A percentile compares a stretch with the other conserved stretches of the same genome.
Conservation (phyloP, 2,888 invertebrate genomes). For the Erpobdella octoculata region DNA sequence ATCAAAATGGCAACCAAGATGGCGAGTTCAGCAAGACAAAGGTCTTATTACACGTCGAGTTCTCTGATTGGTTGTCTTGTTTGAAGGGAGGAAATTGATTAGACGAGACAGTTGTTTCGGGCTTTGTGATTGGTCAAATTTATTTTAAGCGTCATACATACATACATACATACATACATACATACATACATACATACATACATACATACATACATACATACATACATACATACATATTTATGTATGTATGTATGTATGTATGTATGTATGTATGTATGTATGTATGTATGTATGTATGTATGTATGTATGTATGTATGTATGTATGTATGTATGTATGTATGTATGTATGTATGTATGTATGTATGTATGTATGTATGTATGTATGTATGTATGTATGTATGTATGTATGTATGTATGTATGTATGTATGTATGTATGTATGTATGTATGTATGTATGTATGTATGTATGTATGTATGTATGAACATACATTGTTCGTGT, state of each 20-base stretch:
- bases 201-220: neutral
- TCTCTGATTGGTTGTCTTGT: too few species aligned
- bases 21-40: too few species aligned
- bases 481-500: neutral
- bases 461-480: conserved; percentile 22
- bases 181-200: neutral
- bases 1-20: too few species aligned
- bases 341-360: neutral
- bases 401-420: conserved; percentile 16
- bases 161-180: conserved; percentile 1
- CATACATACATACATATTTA: neutral
- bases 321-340: neutral
- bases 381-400: conserved; percentile 14
- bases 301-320: conserved; percentile 14
- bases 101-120: too few species aligned
- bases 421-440: conserved; percentile 13
- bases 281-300: neutral
- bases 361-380: conserved; percentile 1
- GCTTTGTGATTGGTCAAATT: too few species aligned
- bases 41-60: too few species aligned
- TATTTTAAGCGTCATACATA: too few species aligned
- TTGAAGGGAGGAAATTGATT: too few species aligned
- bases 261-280: conserved; percentile 6
- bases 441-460: conserved; percentile 15
- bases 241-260: neutral